Percentiles rank a stretch among this genome's conserved stretches.
Evolutionary conservation across 1,140 invertebrate species (phyloP).

Genomic region (Elymnias hypermnestra): DNA sequence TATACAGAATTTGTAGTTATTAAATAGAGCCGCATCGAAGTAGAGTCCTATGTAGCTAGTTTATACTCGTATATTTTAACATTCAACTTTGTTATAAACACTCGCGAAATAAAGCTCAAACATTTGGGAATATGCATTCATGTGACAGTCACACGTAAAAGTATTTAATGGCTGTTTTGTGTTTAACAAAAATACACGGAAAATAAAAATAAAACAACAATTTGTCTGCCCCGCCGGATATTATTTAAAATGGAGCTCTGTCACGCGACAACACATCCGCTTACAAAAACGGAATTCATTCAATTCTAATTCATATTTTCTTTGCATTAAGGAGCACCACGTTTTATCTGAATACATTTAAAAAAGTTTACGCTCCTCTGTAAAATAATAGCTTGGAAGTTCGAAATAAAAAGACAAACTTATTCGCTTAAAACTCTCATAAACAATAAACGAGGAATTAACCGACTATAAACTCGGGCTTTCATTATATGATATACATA

Average conservation of each 20-base stretch:
- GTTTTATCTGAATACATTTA: background rate
- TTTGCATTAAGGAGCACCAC: background rate
- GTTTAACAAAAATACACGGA: conserved; percentile 9
- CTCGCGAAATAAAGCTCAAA: too few species aligned
- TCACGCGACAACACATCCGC: conserved; percentile 23
- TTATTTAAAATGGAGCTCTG: conserved; percentile 21
- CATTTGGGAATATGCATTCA: too few species aligned
- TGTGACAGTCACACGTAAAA: conserved; percentile 14
- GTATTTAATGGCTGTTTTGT: conserved; percentile 10
- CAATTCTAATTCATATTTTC: background rate
- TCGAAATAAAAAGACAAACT: background rate
- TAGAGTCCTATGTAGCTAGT: too few species aligned
- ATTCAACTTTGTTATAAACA: too few species aligned
- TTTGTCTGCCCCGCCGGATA: conserved; percentile 22
- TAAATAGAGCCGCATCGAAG: too few species aligned
- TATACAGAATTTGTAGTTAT: too few species aligned
- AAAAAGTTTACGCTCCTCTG: background rate
- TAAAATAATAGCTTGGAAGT: background rate
- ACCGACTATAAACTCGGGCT: conserved; percentile 1
- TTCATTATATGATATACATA: background rate
- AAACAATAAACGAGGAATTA: conserved; percentile 1
- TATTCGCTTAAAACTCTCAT: background rate
- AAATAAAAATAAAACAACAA: conserved; percentile 5
- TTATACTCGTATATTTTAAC: too few species aligned
- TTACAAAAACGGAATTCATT: conserved; percentile 1